Evolutionary conservation across 92 coral and sea anemone genomes (phyloP).

Genomic region (Phymanthus crucifer): DNA sequence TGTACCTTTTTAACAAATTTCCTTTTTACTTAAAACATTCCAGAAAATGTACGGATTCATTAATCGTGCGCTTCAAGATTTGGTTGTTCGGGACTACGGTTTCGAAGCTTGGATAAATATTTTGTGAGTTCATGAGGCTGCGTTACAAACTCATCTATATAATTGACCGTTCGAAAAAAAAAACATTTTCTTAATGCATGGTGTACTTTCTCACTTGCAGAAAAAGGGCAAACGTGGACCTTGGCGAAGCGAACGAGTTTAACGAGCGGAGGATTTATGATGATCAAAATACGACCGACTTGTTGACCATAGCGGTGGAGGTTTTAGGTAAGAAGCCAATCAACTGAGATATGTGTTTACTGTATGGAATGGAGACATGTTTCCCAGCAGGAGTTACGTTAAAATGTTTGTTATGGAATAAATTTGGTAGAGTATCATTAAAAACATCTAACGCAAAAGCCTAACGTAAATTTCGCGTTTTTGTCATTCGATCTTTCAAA

Average conservation of each 20-base stretch:
- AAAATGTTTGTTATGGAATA: background rate
- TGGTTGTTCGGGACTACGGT: slow-evolving; percentile 82
- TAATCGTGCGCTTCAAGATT: slow-evolving; percentile 89
- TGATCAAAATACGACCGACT: slow-evolving; percentile 85
- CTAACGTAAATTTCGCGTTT: background rate
- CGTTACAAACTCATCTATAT: background rate
- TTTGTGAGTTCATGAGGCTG: slow-evolving; percentile 58
- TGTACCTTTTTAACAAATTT: background rate
- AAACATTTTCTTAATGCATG: background rate
- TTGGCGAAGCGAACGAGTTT: slow-evolving; percentile 81
- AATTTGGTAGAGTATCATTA: background rate
- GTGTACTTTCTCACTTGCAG: slow-evolving; percentile 38
- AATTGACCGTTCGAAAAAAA: background rate
- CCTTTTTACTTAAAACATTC: background rate
- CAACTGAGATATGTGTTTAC: slow-evolving; percentile 27
- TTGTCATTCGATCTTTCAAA: background rate
- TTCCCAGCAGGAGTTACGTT: background rate
- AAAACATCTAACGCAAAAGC: background rate
- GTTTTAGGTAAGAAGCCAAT: slow-evolving; percentile 70
- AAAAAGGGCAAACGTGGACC: slow-evolving; percentile 78
- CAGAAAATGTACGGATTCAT: slow-evolving; percentile 89
- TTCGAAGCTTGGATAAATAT: slow-evolving; percentile 87
- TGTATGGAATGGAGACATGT: background rate
- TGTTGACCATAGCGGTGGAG: slow-evolving; percentile 80
- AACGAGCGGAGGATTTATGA: slow-evolving; percentile 94